Evolutionary conservation across 2,888 invertebrate genomes (phyloP).

Genomic region (Andrena chrysosceles): DNA sequence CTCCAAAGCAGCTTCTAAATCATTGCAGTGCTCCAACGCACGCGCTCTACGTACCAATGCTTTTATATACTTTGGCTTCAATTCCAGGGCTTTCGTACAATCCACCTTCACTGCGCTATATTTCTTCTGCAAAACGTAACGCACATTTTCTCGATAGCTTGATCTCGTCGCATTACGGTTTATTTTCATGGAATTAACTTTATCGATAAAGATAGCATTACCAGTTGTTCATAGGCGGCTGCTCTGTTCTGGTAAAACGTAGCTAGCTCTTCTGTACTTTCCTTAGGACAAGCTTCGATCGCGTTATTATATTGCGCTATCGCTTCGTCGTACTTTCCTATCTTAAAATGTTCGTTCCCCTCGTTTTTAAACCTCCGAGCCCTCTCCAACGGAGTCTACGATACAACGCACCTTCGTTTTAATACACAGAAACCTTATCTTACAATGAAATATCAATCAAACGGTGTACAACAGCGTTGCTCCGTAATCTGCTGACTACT

Average conservation of each 20-base stretch:
- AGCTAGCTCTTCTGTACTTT: slow-evolving; percentile 91
- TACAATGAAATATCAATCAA: not conserved
- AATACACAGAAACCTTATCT: not conserved
- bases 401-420: slow-evolving; percentile 27
- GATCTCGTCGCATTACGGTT: not conserved
- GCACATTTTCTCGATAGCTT: too few relatives aligned
- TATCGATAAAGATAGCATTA: slow-evolving; percentile 73
- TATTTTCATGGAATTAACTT: not conserved
- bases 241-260: slow-evolving; percentile 98
- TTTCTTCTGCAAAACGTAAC: slow-evolving; percentile 86
- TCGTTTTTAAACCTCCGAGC: slow-evolving; percentile 93
- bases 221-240: slow-evolving; percentile 96
- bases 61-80: slow-evolving; percentile 95
- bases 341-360: slow-evolving; percentile 95
- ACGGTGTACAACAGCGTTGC: too few relatives aligned
- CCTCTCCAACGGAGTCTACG: slow-evolving; percentile 88
- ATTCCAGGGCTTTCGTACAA: slow-evolving; percentile 93
- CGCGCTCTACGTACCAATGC: slow-evolving; percentile 94
- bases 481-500: too few relatives aligned
- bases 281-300: slow-evolving; percentile 94
- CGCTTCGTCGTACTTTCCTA: slow-evolving; percentile 96
- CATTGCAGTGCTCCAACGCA: slow-evolving; percentile 92
- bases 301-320: slow-evolving; percentile 96
- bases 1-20: slow-evolving; percentile 93
- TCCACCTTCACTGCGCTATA: slow-evolving; percentile 94